Conservation (phyloP, 2,797 vertebrate species). For the Jordanella pulchra region DNA sequence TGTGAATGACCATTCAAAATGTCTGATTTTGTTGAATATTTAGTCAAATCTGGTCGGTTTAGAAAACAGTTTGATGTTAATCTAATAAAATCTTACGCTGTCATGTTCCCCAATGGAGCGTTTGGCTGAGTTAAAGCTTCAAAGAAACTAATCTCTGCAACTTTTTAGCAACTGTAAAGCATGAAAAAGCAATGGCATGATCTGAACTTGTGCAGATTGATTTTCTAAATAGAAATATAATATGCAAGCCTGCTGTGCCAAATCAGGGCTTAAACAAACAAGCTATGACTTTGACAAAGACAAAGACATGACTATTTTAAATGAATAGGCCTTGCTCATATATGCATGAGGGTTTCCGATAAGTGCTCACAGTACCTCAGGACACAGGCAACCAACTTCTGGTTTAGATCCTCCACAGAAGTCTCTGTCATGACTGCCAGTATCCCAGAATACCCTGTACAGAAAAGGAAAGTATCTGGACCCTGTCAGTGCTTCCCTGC, state of each 20-base stretch:
- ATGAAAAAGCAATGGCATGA: slow-evolving; percentile 13
- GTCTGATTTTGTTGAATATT: slow-evolving; percentile 39
- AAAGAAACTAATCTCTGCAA: slow-evolving; percentile 4
- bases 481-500: slow-evolving; percentile 70
- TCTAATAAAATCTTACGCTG: slow-evolving; percentile 2
- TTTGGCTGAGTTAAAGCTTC: slow-evolving; percentile 8
- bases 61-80: slow-evolving; percentile 29
- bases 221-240: slow-evolving; percentile 46
- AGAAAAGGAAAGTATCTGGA: slow-evolving; percentile 76
- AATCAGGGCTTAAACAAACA: slow-evolving; percentile 64
- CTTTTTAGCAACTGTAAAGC: slow-evolving; percentile 14
- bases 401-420: slow-evolving; percentile 67
- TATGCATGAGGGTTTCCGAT: slow-evolving; percentile 64
- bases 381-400: slow-evolving; percentile 70
- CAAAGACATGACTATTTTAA: slow-evolving; percentile 59
- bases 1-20: slow-evolving; percentile 57
- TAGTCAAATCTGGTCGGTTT: slow-evolving; percentile 21
- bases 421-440: slow-evolving; percentile 63
- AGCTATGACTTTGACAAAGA: slow-evolving; percentile 64
- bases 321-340: slow-evolving; percentile 44
- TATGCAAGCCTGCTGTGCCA: slow-evolving; percentile 41
- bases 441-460: slow-evolving; percentile 69
- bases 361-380: slow-evolving; percentile 58
- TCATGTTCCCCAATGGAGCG: slow-evolving; percentile 3
- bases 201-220: slow-evolving; percentile 11